These are phyloP conservation scores for Elephas maximus DNA, from an alignment of 2,113 vertebrate genomes.

Conservation along the genomic window DNA sequence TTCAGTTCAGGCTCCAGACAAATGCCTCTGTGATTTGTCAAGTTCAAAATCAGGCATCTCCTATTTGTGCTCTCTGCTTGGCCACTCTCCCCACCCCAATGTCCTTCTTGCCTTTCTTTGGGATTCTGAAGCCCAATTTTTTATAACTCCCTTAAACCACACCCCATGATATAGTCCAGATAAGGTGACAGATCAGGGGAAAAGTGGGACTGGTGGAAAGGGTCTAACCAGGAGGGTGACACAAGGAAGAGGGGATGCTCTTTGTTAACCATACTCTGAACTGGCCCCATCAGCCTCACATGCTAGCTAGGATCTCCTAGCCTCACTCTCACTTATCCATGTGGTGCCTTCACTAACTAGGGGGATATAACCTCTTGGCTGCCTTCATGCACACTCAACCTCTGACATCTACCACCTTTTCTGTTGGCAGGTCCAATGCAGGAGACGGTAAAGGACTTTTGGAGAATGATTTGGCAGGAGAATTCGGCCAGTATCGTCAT, in stretches of 20 bases:
- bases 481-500: slow-evolving; percentile 98
- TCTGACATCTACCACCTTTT: slow-evolving; percentile 20
- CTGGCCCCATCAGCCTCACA: not conserved
- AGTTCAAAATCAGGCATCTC: not conserved
- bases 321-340: not conserved
- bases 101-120: slow-evolving; percentile 25
- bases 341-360: too few species aligned
- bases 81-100: not conserved
- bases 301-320: rapidly evolving
- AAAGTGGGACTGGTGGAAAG: not conserved
- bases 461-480: slow-evolving; percentile 99
- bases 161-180: not conserved
- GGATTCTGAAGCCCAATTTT: not conserved
- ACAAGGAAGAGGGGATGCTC: too few species aligned
- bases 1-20: not conserved
- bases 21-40: not conserved
- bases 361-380: not conserved
- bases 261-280: not conserved
- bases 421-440: slow-evolving; percentile 95
- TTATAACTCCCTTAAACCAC: not conserved
- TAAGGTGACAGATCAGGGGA: not conserved
- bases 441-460: slow-evolving; percentile 99
- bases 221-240: not conserved
- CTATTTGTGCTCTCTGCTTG: not conserved
- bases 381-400: not conserved